Conservation (phyloP, 2,797 vertebrate species). For the Limosa lapponica region DNA sequence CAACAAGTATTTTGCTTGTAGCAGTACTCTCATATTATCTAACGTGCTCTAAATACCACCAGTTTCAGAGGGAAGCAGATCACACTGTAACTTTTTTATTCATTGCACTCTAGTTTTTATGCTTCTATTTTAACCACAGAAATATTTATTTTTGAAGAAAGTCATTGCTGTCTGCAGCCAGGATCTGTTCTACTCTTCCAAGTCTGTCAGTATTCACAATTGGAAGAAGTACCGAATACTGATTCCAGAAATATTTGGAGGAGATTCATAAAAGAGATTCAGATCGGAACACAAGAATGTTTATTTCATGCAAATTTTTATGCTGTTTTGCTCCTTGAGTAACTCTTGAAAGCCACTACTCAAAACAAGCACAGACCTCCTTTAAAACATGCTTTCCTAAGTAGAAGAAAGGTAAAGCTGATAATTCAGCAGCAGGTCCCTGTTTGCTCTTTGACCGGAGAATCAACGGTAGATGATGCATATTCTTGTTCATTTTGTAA, state of each 20-base stretch:
- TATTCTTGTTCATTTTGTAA: neutral
- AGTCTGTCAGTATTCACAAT: conserved; percentile 17
- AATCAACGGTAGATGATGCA: neutral
- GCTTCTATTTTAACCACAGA: conserved; percentile 3
- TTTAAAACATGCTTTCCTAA: neutral
- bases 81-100: neutral
- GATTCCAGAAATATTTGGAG: conserved; percentile 37
- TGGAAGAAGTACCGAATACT: neutral
- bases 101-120: neutral
- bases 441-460: neutral
- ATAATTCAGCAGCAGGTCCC: neutral
- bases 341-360: neutral
- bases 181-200: neutral
- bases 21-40: neutral
- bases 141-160: conserved; percentile 25
- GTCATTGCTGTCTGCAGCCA: neutral
- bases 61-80: neutral
- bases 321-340: neutral
- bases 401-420: neutral
- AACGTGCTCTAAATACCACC: neutral
- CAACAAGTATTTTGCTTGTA: neutral
- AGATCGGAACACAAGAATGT: neutral
- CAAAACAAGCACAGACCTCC: neutral
- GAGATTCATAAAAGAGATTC: neutral
- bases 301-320: conserved; percentile 22